These are phyloP conservation scores for Siniperca knerii DNA, from an alignment of 2,113 vertebrate genomes.

Conservation along the genomic window DNA sequence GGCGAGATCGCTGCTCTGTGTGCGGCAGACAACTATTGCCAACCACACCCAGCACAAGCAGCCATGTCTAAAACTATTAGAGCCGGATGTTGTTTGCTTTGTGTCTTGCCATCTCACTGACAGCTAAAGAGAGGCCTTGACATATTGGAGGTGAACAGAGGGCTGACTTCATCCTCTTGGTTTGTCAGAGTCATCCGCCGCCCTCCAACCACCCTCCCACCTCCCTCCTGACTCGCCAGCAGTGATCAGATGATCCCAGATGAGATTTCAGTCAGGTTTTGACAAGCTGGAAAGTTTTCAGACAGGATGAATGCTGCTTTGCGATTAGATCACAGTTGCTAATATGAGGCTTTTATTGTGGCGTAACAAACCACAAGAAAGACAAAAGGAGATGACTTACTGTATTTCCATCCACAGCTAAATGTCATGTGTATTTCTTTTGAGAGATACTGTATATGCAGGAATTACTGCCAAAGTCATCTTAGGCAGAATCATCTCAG, in stretches of 20 bases:
- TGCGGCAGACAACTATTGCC: constrained; percentile 66
- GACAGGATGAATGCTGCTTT: constrained; percentile 35
- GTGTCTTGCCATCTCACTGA: constrained; percentile 60
- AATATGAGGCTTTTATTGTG: constrained; percentile 58
- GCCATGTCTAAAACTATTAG: constrained; percentile 73
- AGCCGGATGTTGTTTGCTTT: constrained; percentile 53
- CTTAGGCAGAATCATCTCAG: constrained; percentile 16
- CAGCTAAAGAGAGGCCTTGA: constrained; percentile 60
- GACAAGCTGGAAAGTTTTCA: constrained; percentile 71
- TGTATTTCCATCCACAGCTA: constrained; percentile 33
- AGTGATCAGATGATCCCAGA: constrained; percentile 51
- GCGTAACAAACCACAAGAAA: constrained; percentile 55
- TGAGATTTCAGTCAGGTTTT: constrained; percentile 65
- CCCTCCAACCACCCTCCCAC: constrained; percentile 3
- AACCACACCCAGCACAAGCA: constrained; percentile 64
- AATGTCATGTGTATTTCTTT: constrained; percentile 28
- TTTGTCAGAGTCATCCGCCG: constrained; percentile 54
- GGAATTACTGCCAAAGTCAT: constrained; percentile 43
- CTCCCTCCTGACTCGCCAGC: constrained; percentile 10
- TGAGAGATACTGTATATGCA: constrained; percentile 18
- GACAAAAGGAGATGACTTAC: constrained; percentile 30
- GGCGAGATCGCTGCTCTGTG: constrained; percentile 54
- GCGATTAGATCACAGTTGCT: constrained; percentile 63
- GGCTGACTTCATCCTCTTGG: constrained; percentile 71
- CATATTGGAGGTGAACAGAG: constrained; percentile 54